A percentile compares a stretch with the other conserved stretches of the same genome.
These are phyloP conservation scores for Diachasma alloeum DNA, from an alignment of 1,140 invertebrate species.

Conservation along the genomic window DNA sequence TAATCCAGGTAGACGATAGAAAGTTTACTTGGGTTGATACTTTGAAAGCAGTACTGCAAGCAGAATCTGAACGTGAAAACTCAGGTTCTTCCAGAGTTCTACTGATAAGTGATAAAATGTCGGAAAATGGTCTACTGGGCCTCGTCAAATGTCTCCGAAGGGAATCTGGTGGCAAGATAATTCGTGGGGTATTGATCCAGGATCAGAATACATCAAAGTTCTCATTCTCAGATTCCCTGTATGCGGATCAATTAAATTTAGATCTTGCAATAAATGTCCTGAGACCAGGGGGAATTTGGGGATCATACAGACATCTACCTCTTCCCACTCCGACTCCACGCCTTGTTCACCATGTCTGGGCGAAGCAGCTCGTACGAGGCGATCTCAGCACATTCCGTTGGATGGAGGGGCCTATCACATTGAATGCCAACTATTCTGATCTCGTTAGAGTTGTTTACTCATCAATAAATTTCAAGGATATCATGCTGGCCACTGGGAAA, in stretches of 20 bases:
- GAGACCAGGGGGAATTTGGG: constrained; percentile 67
- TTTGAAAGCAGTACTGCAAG: constrained; percentile 66
- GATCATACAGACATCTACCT: constrained; percentile 78
- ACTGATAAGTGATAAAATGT: constrained; percentile 70
- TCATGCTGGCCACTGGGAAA: constrained; percentile 81
- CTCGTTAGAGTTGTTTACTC: constrained; percentile 70
- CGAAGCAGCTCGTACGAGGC: constrained; percentile 80
- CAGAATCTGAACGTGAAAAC: constrained; percentile 51
- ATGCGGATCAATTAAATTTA: constrained; percentile 71
- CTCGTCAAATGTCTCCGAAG: constrained; percentile 78
- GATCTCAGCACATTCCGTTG: constrained; percentile 87
- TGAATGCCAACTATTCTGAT: constrained; percentile 47
- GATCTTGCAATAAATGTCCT: constrained; percentile 84
- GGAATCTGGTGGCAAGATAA: constrained; percentile 73
- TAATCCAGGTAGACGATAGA: constrained; percentile 50
- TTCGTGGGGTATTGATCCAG: constrained; percentile 71
- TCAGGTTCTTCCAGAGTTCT: constrained; percentile 55
- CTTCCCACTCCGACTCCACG: constrained; percentile 61
- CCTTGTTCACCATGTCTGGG: constrained; percentile 74
- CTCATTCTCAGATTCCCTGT: constrained; percentile 70
- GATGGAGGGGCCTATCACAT: constrained; percentile 73
- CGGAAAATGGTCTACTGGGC: constrained; percentile 81
- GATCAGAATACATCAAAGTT: constrained; percentile 74
- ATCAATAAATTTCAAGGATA: constrained; percentile 79
- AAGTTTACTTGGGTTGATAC: constrained; percentile 66